A percentile compares a stretch with the other conserved stretches of the same genome.
phyloP scores from a whole-genome alignment of 2,888 invertebrate genomes.

The Eubasilissa splendida region DNA sequence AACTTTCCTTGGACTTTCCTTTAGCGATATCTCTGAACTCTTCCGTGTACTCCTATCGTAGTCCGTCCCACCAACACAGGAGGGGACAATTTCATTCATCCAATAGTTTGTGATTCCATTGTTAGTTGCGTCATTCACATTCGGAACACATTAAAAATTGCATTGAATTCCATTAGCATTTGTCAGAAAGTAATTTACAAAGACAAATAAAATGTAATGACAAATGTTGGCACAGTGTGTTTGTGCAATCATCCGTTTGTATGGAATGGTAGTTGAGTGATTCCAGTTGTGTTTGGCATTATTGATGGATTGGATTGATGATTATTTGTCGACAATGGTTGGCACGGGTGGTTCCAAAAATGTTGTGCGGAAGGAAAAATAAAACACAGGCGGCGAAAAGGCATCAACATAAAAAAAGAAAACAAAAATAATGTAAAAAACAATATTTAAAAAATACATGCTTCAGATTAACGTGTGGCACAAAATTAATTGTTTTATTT shows the following conservation, averaged over 20 bases:
- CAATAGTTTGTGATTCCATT: constrained; percentile 63
- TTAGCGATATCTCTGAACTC: constrained; percentile 97
- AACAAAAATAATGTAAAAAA: constrained; percentile 43
- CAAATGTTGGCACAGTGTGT: constrained; percentile 23
- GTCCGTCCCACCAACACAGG: constrained; percentile 55
- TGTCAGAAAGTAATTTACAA: constrained; percentile 14
- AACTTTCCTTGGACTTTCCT: constrained; percentile 93
- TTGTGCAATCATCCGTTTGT: constrained; percentile 6
- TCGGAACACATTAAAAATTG: constrained; percentile 6
- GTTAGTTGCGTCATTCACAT: constrained; percentile 19
- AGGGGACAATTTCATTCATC: constrained; percentile 61
- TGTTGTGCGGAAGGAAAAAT: constrained; percentile 24
- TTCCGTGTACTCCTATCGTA: constrained; percentile 92
- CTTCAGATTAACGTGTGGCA: constrained; percentile 9
- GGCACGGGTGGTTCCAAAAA: background rate
- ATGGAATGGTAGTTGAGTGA: constrained; percentile 8
- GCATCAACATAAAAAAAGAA: constrained; percentile 60
- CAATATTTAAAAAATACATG: constrained; percentile 27
- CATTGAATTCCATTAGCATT: constrained; percentile 17
- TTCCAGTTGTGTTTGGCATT: constrained; percentile 23
- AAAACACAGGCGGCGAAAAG: constrained; percentile 60
- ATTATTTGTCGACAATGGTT: background rate
- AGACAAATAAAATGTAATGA: constrained; percentile 29
- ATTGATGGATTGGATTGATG: constrained; percentile 19
- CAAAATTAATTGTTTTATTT: background rate